Evolutionary conservation across 2,113 vertebrate species (phyloP).

Genomic region (Bettongia penicillata): DNA sequence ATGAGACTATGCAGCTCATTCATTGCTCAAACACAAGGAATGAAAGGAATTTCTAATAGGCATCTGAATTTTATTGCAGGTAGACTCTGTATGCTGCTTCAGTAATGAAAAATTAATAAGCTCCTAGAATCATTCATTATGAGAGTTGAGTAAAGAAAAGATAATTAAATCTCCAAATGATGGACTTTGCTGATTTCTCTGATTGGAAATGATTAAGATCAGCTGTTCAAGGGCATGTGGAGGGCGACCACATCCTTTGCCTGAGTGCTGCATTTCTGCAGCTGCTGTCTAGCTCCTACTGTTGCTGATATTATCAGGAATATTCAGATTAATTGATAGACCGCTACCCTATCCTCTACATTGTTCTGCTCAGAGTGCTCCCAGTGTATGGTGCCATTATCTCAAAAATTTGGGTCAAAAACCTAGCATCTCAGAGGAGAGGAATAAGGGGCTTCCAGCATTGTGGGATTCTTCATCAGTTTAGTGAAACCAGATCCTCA

Average conservation of each 20-base stretch:
- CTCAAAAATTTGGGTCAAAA: fast-evolving
- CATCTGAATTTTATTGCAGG: constrained; percentile 44
- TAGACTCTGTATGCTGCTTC: constrained; percentile 43
- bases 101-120: constrained; percentile 70
- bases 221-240: constrained; percentile 58
- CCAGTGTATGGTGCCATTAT: background rate
- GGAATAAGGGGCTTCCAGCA: background rate
- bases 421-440: background rate
- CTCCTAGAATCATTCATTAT: constrained; percentile 59
- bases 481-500: background rate
- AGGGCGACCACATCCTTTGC: background rate
- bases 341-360: background rate
- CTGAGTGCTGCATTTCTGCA: fast-evolving
- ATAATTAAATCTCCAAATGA: constrained; percentile 57
- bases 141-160: constrained; percentile 67
- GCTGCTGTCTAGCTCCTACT: background rate
- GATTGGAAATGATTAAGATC: constrained; percentile 43
- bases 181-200: constrained; percentile 58
- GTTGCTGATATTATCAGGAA: background rate
- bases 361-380: background rate
- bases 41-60: constrained; percentile 52
- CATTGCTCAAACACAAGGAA: constrained; percentile 15
- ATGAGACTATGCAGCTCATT: constrained; percentile 8
- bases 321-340: background rate
- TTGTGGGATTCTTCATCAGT: background rate